phyloP scores from a whole-genome alignment of 1,140 invertebrate genomes.

The Ceratina calcarata region DNA sequence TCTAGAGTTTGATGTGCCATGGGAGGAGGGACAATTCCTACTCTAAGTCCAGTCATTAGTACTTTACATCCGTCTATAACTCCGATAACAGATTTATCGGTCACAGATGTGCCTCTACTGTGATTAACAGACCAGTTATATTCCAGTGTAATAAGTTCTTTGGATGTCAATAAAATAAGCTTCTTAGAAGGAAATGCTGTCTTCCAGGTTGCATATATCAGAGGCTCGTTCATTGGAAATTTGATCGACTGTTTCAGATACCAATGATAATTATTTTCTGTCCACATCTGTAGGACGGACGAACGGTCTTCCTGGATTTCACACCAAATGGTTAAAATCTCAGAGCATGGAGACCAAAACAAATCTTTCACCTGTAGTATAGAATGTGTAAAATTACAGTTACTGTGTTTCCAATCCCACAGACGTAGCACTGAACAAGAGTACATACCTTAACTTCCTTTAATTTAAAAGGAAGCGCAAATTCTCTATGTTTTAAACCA shows the following conservation, averaged over 20 bases:
- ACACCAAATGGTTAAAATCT: conserved; percentile 85
- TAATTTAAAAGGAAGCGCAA: conserved; percentile 84
- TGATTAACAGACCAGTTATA: conserved; percentile 84
- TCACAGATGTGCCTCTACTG: conserved; percentile 78
- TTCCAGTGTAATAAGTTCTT: conserved; percentile 82
- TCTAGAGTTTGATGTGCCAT: conserved; percentile 86
- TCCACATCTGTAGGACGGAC: conserved; percentile 87
- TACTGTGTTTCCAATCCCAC: neutral
- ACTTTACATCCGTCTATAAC: conserved; percentile 90
- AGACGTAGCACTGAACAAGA: no score
- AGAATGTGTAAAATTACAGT: neutral
- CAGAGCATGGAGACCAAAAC: conserved; percentile 90
- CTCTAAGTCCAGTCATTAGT: conserved; percentile 87
- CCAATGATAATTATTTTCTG: conserved; percentile 94
- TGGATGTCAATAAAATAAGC: conserved; percentile 70
- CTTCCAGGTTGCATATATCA: conserved; percentile 83
- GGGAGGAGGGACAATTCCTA: conserved; percentile 90
- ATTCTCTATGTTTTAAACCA: conserved; percentile 92
- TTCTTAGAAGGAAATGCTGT: conserved; percentile 59
- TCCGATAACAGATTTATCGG: conserved; percentile 84
- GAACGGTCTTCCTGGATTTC: conserved; percentile 70
- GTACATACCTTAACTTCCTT: conserved; percentile 78
- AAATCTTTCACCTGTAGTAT: conserved; percentile 82
- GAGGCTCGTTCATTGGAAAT: conserved; percentile 79
- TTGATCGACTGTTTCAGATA: conserved; percentile 89